Evolutionary conservation across 2,888 invertebrate species (phyloP), one percentile per base, ranked within the genome.

Genomic region (Tachina lurida): DNA sequence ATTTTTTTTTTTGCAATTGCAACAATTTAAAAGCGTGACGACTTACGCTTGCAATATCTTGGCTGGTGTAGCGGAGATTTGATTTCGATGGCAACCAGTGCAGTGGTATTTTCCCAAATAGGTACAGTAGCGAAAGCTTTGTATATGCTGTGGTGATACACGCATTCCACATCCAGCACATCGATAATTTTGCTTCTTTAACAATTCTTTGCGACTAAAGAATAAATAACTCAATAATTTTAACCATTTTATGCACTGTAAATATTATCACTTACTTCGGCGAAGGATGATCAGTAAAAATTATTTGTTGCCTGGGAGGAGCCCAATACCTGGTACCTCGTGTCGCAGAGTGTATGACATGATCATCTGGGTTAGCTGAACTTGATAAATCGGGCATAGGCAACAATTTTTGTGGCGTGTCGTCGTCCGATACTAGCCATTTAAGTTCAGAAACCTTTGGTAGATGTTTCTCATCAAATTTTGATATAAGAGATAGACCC

Each of bases 161-260:
- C 95, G 95, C 94, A 96, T 96, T 1, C 97, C 97, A 93, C 97
- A 97, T 5, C 97, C 97, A 58, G 97, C 96, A 92, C 97, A 97
- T 43, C 96, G 94, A 90, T 95, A 95, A 89, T 96, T 95, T 92
- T 97, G 97, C 87, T 94, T 95, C 86, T 94, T 94, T 92, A 97
- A 94, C 49, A 95, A 90, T 75, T 93, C 93, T 89, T 94, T 94
- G 58, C 95, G 93, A 88, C 96, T 96, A 17, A 70, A 22, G 31
- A 56, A 49, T 10, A 56, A 67, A 49, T 47, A n/a, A 13, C 3
- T 31, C 10, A 62, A 49, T 19, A 19, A 10, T 19, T 2, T 43
- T 1, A 3, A 2, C 1, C 13, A 8, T 19, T 54, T 43, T 31
- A 31, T 31, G 31, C 10, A 39, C 0, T n/a, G 22, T 2, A 5